Conservation (phyloP, 2,797 vertebrate species). For the Pipistrellus nathusii region DNA sequence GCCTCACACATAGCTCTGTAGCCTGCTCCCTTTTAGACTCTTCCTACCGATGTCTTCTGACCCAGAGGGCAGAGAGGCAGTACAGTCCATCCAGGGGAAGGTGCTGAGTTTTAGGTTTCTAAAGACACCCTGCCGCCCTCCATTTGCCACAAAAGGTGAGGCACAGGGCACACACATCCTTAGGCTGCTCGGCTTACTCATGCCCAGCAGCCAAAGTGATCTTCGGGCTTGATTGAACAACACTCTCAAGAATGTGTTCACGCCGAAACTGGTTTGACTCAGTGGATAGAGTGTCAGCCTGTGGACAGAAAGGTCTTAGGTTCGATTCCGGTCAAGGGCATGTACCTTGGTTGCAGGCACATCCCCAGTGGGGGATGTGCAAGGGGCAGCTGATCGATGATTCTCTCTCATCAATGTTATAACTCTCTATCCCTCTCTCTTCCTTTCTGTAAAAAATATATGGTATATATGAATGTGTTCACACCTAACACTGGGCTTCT, state of each 20-base stretch:
- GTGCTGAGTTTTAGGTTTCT: background rate
- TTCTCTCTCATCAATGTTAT: too few relatives aligned
- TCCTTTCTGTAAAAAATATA: too few relatives aligned
- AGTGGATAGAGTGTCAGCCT: too few relatives aligned
- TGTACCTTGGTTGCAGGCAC: too few relatives aligned
- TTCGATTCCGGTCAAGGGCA: too few relatives aligned
- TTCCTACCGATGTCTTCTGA: background rate
- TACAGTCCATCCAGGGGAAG: background rate
- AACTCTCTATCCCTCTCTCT: too few relatives aligned
- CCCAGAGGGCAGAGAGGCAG: background rate
- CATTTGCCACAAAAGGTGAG: rapidly evolving
- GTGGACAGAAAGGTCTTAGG: too few relatives aligned
- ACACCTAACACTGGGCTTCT: background rate
- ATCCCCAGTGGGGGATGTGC: too few relatives aligned
- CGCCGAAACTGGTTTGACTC: background rate
- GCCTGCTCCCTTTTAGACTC: background rate
- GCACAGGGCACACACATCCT: rapidly evolving
- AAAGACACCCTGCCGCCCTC: background rate
- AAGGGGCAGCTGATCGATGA: too few relatives aligned
- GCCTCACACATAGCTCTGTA: background rate
- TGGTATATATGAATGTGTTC: background rate
- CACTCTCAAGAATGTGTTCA: background rate
- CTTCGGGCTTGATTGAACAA: background rate
- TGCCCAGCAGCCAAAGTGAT: background rate
- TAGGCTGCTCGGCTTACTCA: background rate